Evolutionary conservation across 2,113 vertebrate species (phyloP).

Genomic region (Colius striatus): DNA sequence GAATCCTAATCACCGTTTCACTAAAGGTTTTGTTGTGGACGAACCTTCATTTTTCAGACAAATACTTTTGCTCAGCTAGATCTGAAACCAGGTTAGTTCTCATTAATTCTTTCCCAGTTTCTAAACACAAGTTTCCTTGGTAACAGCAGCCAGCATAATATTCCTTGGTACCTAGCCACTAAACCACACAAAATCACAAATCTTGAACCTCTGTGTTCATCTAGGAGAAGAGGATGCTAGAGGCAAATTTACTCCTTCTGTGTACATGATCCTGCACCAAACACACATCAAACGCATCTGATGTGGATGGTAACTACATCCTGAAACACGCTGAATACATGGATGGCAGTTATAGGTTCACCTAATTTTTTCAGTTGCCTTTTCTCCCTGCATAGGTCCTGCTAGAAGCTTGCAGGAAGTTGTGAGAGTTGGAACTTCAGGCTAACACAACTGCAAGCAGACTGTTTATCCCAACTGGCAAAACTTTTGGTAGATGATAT

Average conservation of each 20-base stretch:
- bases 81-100: conserved; percentile 39
- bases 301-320: neutral
- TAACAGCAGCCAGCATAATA: conserved; percentile 12
- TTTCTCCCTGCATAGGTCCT: neutral
- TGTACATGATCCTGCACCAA: neutral
- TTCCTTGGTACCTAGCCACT: neutral
- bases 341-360: neutral
- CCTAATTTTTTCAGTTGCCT: neutral
- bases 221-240: neutral
- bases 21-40: neutral
- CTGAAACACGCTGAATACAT: accelerated
- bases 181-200: neutral
- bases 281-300: neutral
- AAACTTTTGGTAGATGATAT: too few relatives aligned
- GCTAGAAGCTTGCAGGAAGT: neutral
- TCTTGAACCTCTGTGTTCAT: neutral
- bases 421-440: neutral
- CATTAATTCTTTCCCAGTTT: conserved; percentile 38
- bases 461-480: neutral
- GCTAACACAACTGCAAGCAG: neutral
- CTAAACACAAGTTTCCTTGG: conserved; percentile 51
- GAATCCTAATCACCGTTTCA: neutral
- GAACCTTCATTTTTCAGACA: conserved; percentile 9
- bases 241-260: accelerated
- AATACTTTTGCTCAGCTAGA: neutral